Evolutionary conservation across 64 coral and sea anemone genomes (phyloP), one percentile per base, ranked within the genome.

Genomic region (Porites lutea): DNA sequence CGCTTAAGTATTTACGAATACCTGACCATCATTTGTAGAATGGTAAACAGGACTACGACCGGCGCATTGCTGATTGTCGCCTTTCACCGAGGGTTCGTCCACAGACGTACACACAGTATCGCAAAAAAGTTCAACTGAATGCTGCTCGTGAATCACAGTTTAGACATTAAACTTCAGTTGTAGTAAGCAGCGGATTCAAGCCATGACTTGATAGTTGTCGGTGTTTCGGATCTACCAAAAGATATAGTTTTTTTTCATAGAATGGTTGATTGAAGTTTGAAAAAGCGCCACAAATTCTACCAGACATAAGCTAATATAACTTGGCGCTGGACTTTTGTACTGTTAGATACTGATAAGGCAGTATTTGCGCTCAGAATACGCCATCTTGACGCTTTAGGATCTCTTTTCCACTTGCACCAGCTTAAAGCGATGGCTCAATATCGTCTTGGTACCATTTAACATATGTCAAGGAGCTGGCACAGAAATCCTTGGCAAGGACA

Each of bases 361-460:
- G 81, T 84, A 84, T 84, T 84, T 84, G 81, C 9, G 61, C 81
- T 84, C n/a, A 52, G 64, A 7, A 8, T 66, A 84, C 81, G 81
- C 62, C 81, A 84, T 51, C 62, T 50, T 46, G 81, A 68, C 81
- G 81, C 81, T 84, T 48, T 13, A 84, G 48, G 59, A 66, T 84
- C 48, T 82, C 27, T 83, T 83, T 51, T 48, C 61, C 81, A 84
- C 81, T 84, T 69, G 81, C 62, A 48, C 61, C 14, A 66, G 81
- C 18, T 5, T 50, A 18, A 52, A 43, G 16, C 19, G 68, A 68
- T 52, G 81, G 66, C 52, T 68, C 81, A 84, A 84, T 84, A 84
- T 84, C 81, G 48, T n/a, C 45, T 55, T 55, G 11, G 53, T 50
- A 47, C 18, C n/a, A 20, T 65, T 13, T 14, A 50, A 84, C 45